Evolutionary conservation across 2,113 vertebrate species (phyloP).

Genomic region (Rhabdomys dilectus): DNA sequence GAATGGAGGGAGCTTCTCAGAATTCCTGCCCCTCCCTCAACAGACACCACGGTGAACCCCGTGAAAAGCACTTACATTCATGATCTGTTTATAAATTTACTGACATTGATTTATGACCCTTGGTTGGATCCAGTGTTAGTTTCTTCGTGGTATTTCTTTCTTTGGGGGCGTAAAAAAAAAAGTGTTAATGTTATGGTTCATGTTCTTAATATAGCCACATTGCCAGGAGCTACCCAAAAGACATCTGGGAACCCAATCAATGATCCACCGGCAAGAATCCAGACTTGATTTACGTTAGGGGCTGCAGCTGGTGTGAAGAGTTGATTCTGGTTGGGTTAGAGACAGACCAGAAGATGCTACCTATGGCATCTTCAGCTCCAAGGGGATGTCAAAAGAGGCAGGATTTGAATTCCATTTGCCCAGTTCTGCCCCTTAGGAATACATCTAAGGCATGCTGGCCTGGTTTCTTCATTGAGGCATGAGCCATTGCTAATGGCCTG

Average conservation of each 20-base stretch:
- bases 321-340: background rate
- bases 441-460: background rate
- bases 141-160: constrained; percentile 86
- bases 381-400: background rate
- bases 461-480: background rate
- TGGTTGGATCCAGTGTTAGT: constrained; percentile 86
- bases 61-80: constrained; percentile 90
- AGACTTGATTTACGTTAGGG: constrained; percentile 32
- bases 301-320: background rate
- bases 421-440: background rate
- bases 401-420: background rate
- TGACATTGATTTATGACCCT: constrained; percentile 88
- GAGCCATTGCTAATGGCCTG: background rate
- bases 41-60: constrained; percentile 87
- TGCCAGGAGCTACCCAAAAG: constrained; percentile 69
- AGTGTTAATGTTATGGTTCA: constrained; percentile 87
- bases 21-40: constrained; percentile 58
- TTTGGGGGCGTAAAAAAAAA: constrained; percentile 79
- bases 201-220: constrained; percentile 79
- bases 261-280: constrained; percentile 52
- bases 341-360: background rate
- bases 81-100: constrained; percentile 90
- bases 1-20: constrained; percentile 70
- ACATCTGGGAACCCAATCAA: constrained; percentile 70
- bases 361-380: background rate